Evolutionary conservation across 1,140 invertebrate species (phyloP).

Genomic region (Formica exsecta): DNA sequence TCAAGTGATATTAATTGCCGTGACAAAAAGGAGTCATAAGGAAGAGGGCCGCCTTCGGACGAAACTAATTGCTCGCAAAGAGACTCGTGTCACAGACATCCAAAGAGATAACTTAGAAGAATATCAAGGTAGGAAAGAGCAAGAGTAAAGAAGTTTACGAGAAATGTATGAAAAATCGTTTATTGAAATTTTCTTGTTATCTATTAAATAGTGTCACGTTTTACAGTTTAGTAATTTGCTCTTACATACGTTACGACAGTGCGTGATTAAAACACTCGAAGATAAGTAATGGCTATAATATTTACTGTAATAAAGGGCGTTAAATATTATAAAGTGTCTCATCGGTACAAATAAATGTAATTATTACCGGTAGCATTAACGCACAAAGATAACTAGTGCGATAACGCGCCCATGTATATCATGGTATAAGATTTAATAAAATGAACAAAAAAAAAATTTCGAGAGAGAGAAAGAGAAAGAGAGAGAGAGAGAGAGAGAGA

Average conservation of each 20-base stretch:
- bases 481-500: too few species aligned
- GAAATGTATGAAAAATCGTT: background rate
- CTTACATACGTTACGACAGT: background rate
- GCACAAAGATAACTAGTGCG: conserved; percentile 17
- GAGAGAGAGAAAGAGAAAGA: too few species aligned
- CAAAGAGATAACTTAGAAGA: background rate
- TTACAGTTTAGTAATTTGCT: background rate
- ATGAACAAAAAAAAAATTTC: conserved; percentile 7
- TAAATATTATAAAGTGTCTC: conserved; percentile 43
- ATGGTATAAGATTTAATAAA: conserved; percentile 17
- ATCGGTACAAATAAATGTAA: conserved; percentile 38
- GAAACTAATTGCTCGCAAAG: conserved; percentile 30
- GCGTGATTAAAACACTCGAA: conserved; percentile 34
- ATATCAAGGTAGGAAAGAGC: background rate
- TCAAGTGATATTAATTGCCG: conserved; percentile 83
- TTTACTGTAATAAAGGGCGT: conserved; percentile 1
- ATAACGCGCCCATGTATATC: conserved; percentile 13
- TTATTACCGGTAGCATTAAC: conserved; percentile 42
- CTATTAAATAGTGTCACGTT: background rate
- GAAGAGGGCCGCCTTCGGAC: conserved; percentile 2
- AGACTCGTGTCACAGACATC: conserved; percentile 22
- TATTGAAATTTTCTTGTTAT: background rate
- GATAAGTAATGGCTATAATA: conserved; percentile 27
- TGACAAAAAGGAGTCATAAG: conserved; percentile 63
- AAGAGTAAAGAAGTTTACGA: background rate